phyloP scores from a whole-genome alignment of 2,797 vertebrate species.

The Neoniphon sammara region DNA sequence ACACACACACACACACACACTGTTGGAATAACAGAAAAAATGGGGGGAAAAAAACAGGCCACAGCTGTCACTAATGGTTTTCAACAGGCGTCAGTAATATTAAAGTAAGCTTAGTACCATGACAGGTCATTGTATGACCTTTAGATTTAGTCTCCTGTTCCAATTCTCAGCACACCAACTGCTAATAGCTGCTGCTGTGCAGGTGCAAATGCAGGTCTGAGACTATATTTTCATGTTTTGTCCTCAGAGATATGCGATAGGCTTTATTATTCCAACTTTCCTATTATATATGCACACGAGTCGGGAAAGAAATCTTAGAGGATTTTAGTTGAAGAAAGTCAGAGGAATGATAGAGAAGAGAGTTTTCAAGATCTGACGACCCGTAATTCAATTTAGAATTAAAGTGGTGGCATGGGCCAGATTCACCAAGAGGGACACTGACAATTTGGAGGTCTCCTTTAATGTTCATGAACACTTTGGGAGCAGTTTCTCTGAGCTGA shows the following conservation, averaged over 20 bases:
- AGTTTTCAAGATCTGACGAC: conserved; percentile 3
- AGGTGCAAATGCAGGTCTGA: conserved; percentile 14
- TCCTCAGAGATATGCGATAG: conserved; percentile 35
- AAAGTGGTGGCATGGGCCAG: neutral
- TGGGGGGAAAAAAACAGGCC: too few species aligned
- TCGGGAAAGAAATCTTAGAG: neutral
- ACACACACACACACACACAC: neutral
- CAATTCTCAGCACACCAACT: conserved; percentile 44
- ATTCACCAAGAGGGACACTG: neutral
- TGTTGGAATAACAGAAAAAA: too few species aligned
- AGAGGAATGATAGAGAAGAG: neutral
- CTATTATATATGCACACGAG: conserved; percentile 43
- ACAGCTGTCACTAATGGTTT: too few species aligned
- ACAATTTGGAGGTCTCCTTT: neutral
- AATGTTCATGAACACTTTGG: neutral
- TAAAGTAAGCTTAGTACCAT: too few species aligned
- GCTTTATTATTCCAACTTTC: conserved; percentile 25
- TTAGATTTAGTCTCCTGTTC: conserved; percentile 24
- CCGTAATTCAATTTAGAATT: neutral
- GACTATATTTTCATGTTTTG: conserved; percentile 30
- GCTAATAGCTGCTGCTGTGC: conserved; percentile 19
- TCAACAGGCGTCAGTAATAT: too few species aligned
- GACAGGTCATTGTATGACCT: conserved; percentile 5
- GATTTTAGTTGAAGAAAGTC: conserved; percentile 20
- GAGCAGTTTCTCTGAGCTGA: neutral